Conservation (phyloP, 2,888 invertebrate species). For the Platycheirus rosarum region DNA sequence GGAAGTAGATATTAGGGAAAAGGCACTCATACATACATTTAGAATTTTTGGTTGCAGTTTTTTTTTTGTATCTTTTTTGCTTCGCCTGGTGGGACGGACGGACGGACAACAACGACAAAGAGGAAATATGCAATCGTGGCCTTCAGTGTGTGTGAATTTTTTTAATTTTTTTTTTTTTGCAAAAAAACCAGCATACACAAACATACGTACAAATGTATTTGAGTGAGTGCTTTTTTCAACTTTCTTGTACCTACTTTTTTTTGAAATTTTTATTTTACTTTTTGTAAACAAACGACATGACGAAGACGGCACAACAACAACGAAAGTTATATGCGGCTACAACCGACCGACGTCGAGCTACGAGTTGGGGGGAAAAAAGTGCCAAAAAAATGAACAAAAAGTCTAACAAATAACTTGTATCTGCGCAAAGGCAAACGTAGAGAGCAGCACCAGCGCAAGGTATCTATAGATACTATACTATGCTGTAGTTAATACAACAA, state of each 20-base stretch:
- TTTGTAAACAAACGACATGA: constrained; percentile 72
- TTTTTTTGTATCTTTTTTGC: constrained; percentile 58
- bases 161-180: no score
- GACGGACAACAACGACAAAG: constrained; percentile 5
- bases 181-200: constrained; percentile 45
- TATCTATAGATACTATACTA: constrained; percentile 58
- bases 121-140: constrained; percentile 64
- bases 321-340: constrained; percentile 56
- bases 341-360: no score
- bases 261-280: constrained; percentile 46
- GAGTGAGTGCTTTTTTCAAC: constrained; percentile 48
- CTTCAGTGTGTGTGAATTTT: constrained; percentile 67
- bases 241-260: constrained; percentile 48
- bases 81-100: neutral
- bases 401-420: constrained; percentile 74
- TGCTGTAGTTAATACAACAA: constrained; percentile 70
- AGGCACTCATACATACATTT: constrained; percentile 40
- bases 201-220: constrained; percentile 18
- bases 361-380: constrained; percentile 67
- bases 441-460: no score
- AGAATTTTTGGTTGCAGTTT: constrained; percentile 52
- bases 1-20: constrained; percentile 62
- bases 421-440: constrained; percentile 65
- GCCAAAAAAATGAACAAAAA: constrained; percentile 74
- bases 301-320: constrained; percentile 51